Base-by-base conservation (phyloP, 2,113 vertebrate species). In the Centropus unirufus region DNA sequence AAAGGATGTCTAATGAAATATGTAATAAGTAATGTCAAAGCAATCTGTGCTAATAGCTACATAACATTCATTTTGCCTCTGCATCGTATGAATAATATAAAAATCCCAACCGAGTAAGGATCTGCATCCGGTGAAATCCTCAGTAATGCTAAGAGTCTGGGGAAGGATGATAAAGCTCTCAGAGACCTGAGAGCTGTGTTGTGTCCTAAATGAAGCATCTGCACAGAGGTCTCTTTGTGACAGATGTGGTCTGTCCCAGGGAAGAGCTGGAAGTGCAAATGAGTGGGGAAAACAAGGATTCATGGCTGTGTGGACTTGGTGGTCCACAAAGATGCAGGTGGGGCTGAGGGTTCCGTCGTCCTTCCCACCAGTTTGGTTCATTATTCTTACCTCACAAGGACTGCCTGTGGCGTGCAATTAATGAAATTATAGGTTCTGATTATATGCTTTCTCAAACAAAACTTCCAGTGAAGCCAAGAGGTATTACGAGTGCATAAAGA, bases 391-490 rank as follows among this genome's bases (percentile, higher is more conserved):
- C 89, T 96, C 93, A 94, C 74, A 83, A 59, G 68, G 95, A 83
- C 92, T 80, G 92, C 87, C 95, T 75, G 82, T 95, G 85, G 95
- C 47, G 0, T 88, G 91, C 82, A 96, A 97, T 97, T 97, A 97
- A 95, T 97, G 83, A 92, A 95, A 96, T 95, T 92, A 90, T 9
- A 85, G 79, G 87, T 91, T 95, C 78, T 94, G 91, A 90, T 88
- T 88, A 42, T 95, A 59, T 77, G 93, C 82, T 92, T 95, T 97
- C 94, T 95, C 84, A 96, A 95, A 92, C 93, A 96, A 95, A 95
- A 95, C 94, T 88, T 85, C 91, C 57, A 88, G 72, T 90, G 85
- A 93, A 95, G 93, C 95, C 94, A 96, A 96, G 85, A 90, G n/a
- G 63, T 86, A 94, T 97, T 96, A 96, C 47, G 61, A 92, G 85